phyloP scores from a whole-genome alignment of 2,113 vertebrate species.

The Chaetops frenatus region DNA sequence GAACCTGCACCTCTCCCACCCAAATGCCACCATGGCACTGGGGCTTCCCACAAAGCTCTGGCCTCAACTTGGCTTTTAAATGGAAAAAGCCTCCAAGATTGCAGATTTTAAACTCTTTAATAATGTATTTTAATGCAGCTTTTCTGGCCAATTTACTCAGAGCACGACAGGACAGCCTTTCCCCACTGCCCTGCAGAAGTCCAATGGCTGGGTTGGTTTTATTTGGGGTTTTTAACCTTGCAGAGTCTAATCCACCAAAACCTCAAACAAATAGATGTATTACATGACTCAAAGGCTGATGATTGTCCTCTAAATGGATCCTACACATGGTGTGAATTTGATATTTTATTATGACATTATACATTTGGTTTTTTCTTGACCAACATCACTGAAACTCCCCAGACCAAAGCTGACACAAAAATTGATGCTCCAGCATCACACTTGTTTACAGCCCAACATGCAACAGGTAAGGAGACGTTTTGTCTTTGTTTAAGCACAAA shows the following conservation, averaged over 20 bases:
- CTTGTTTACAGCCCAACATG: fast-evolving
- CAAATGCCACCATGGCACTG: fast-evolving
- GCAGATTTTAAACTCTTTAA: background rate
- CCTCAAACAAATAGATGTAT: background rate
- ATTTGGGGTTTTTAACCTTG: background rate
- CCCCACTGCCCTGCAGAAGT: background rate
- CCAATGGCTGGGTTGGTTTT: background rate
- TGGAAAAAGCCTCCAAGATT: background rate
- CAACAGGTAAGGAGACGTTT: background rate
- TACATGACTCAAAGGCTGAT: background rate
- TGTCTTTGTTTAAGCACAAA: background rate
- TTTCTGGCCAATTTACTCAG: background rate
- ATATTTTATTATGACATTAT: background rate
- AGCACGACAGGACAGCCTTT: background rate
- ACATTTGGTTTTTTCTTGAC: background rate
- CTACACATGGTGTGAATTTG: background rate
- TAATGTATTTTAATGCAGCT: background rate
- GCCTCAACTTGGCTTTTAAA: background rate
- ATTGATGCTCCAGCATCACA: background rate
- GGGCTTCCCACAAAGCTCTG: background rate
- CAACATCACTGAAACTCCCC: fast-evolving
- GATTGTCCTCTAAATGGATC: background rate
- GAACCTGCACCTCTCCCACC: background rate
- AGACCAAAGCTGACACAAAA: background rate
- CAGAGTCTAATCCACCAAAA: background rate